Evolutionary conservation across 2,113 vertebrate species (phyloP), one percentile per base, ranked within the genome.

Genomic region (Bubo bubo): DNA sequence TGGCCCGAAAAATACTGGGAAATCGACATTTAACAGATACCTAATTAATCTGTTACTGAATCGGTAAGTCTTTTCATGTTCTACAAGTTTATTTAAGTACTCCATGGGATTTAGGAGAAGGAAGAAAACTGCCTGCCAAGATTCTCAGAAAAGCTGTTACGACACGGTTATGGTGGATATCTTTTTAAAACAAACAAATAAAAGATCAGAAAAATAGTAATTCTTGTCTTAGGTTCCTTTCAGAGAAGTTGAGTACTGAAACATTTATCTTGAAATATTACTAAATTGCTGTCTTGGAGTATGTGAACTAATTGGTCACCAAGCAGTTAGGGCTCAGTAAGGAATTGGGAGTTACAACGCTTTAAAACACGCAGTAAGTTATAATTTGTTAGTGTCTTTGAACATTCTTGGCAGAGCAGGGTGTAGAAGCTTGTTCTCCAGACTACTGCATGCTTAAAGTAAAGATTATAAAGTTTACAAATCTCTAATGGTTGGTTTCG

Each of bases 31-130:
- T 66, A 99, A 98, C 93, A 98, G 99, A 63, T 98, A 98, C 86
- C 98, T 99, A 37, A 98, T 99, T 55, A 99, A 99, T 91, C 98
- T 98, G 12, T 93, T 99, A 37, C 93, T 99, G 13, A 99, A 99
- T 81, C 98, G 98, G 99, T 99, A 95, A 98, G 99, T 80, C 2
- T 34, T 53, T 13, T 12, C 2, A 0, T 3, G 3, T 50, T 86
- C 4, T 77, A 2, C 3, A 13, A 10, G 16, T 32, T 23, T 47
- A 18, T 45, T 39, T 35, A 15, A 18, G 20, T 50, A 10, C 14
- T 35, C 7, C 1, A 0, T 49, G 49, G 52, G 34, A 15, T 71
- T 66, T 58, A n/a, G 41, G 41, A 68, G 60, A 35, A 75, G 52
- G 37, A 10, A 18, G 22, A 58, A 47, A n/a, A 2, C 3, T 19